Base-by-base conservation (phyloP, 2,797 vertebrate genomes). In the Zonotrichia albicollis region DNA sequence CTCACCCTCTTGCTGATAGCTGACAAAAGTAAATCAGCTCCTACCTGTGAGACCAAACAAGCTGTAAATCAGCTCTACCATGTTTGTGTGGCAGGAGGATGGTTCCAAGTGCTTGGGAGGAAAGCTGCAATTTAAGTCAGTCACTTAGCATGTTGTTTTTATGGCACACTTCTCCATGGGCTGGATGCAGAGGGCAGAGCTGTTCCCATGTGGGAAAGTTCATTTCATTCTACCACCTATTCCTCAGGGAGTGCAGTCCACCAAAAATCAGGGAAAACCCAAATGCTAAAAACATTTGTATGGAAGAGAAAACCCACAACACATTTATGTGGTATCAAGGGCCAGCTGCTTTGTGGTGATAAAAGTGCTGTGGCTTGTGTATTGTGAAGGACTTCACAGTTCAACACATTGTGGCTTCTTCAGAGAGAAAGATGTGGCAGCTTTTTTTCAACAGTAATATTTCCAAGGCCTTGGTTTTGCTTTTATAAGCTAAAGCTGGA, bases 21-120 rank as follows among this genome's bases (percentile, higher is more conserved):
- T 70, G 62, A 86, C 90, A 76, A 82, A 92, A 87, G 66, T 70
- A 93, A 91, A 94, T 75, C 72, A 68, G 18, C 81, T 90, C 62
- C 76, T 78, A 66, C 78, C 70, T 81, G 46, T 22, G 50, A 53
- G 70, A 77, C 50, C 60, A 88, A 90, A 46, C 60, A 57, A 57
- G 84, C 61, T 90, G 65, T 45, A 71, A 70, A 90, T 76, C 62
- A 66, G 18, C 62, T 46, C 61, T 32, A 1, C 67, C 25, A 0
- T n/a, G 71, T 26, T 67, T 65, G 53, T 84, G 84, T 67, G 82
- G 92, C 82, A 96, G 92, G 54, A 77, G 65, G 87, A 60, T 48
- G 73, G 66, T 93, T 70, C 87, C 58, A 77, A 75, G 61, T 16
- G 57, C 14, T 40, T 32, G 58, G 73, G 84, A 93, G 45, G 62